Evolutionary conservation across 2,888 invertebrate species (phyloP), one percentile per base, ranked within the genome.

Genomic region (Apoda limacodes): DNA sequence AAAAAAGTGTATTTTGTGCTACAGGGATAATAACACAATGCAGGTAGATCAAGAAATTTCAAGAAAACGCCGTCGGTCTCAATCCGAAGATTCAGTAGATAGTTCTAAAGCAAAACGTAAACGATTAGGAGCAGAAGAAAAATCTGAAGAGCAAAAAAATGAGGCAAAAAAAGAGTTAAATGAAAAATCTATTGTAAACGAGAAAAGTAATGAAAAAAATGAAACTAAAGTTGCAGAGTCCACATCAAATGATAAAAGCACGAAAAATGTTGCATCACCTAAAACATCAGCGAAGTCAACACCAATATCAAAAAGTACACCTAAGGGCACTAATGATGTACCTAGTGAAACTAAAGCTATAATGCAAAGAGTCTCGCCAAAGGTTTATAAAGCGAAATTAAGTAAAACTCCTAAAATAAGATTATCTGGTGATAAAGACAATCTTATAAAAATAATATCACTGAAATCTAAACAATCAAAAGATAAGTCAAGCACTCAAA

Each of bases 41-140:
- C n/a, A n/a, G n/a, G 48, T 47, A 19, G 52, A 52, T 24, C 43
- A 28, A 20, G 46, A 48, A 9, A 12, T 41, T 4, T 34, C 56
- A 3, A 63, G 64, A 41, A 78, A 75, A 46, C 63, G 78, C n/a
- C 63, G 74, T 2, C 57, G 64, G 1, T 75, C 78, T 0, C 52
- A 58, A 2, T 37, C 69, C 5, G 69, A 69, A 28, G 75, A 71
- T 41, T 60, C 66, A 1, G 48, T 60, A 10, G 46, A 37, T 10
- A 48, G 42, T 21, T 34, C 42, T 6, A 45, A 34, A 30, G 59
- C 56, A 13, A 75, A 70, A 46, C 52, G 55, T 22, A 60, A 45
- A 33, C 54, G 54, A 20, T n/a, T n/a, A n/a, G n/a, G n/a, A n/a
- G n/a, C n/a, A n/a, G 15, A 33, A 20, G 25, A 34, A 3, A 23